Percentiles rank a stretch among this genome's conserved stretches.
Conservation (phyloP, 2,888 invertebrate species). For the Lissonota sp. region DNA sequence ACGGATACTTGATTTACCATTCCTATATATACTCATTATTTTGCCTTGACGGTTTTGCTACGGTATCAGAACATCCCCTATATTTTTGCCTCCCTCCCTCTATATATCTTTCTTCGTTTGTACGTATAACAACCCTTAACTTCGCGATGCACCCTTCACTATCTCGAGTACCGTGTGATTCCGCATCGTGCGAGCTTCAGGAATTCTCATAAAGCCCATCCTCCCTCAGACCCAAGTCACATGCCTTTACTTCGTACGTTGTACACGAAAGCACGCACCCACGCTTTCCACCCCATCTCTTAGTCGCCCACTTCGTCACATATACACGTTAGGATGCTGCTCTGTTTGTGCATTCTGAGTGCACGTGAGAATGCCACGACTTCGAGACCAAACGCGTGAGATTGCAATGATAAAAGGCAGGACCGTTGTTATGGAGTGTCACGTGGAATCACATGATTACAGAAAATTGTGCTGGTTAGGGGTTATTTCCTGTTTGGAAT, state of each 20-base stretch:
- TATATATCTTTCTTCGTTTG: neutral
- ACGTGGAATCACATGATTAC: too few relatives aligned
- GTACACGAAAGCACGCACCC: neutral
- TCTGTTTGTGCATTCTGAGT: slow-evolving; percentile 17
- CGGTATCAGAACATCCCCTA: slow-evolving; percentile 11
- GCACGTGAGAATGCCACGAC: slow-evolving; percentile 9
- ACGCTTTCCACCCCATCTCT: neutral
- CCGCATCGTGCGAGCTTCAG: slow-evolving; percentile 31
- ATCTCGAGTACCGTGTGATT: slow-evolving; percentile 11
- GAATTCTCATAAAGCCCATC: slow-evolving; percentile 51
- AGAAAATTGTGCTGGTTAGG: too few relatives aligned
- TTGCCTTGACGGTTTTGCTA: slow-evolving; percentile 1
- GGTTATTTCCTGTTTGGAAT: too few relatives aligned
- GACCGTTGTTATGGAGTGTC: too few relatives aligned
- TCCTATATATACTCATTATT: neutral
- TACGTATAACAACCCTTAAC: neutral
- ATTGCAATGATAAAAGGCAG: neutral
- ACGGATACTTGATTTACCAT: neutral
- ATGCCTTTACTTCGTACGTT: slow-evolving; percentile 5
- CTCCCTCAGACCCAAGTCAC: slow-evolving; percentile 12
- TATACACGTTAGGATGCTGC: slow-evolving; percentile 6
- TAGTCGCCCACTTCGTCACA: slow-evolving; percentile 4
- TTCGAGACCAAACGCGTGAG: slow-evolving; percentile 1
- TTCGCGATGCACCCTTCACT: neutral
- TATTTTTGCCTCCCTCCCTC: neutral